Conservation (phyloP, 2,888 invertebrate species). For the Adelphocoris suturalis region DNA sequence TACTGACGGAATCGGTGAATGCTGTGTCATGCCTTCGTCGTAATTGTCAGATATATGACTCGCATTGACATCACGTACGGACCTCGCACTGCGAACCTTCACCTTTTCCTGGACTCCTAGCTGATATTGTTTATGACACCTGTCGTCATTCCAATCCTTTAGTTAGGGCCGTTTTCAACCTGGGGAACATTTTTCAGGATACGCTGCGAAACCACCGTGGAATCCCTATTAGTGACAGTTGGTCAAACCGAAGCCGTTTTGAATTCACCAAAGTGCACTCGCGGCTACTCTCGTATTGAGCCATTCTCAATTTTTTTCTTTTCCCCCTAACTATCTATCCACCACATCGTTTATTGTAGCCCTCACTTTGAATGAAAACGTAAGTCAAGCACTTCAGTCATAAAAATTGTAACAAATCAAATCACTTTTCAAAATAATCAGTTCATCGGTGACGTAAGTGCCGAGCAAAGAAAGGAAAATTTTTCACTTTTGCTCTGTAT, state of each 20-base stretch:
- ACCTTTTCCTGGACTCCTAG: conserved; percentile 7
- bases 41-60: not conserved
- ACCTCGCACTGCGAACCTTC: not conserved
- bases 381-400: no score
- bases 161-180: conserved; percentile 24
- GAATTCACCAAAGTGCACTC: not conserved
- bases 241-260: conserved; percentile 27
- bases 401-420: no score
- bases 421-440: no score
- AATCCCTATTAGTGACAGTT: conserved; percentile 12
- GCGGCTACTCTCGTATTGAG: not conserved
- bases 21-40: not conserved
- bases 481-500: no score
- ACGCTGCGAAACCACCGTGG: conserved; percentile 34
- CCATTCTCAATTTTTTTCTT: no score
- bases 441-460: no score
- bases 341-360: no score
- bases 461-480: no score
- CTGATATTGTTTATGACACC: not conserved
- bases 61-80: not conserved
- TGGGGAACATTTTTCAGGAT: conserved; percentile 2
- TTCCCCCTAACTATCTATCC: no score
- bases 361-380: no score
- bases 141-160: not conserved
- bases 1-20: no score